These are phyloP conservation scores for Phasianus colchicus DNA, from an alignment of 2,113 vertebrate genomes.

Conservation along the genomic window DNA sequence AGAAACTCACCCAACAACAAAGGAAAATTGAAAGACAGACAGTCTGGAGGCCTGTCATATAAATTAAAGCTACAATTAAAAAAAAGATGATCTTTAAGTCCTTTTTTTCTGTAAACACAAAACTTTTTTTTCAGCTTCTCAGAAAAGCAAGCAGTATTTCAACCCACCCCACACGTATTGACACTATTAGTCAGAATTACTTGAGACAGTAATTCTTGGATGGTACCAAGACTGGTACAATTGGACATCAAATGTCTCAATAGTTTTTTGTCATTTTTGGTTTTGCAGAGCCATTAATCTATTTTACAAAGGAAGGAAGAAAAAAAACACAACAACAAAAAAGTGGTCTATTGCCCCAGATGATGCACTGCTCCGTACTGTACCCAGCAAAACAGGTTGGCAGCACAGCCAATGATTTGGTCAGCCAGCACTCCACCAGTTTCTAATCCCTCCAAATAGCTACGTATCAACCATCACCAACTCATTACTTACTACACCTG, in stretches of 20 bases:
- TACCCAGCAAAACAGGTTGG: not conserved
- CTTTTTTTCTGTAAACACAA: slow-evolving; percentile 40
- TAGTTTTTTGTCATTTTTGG: not conserved
- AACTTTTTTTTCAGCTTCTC: not conserved
- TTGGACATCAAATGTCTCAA: not conserved
- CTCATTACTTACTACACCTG: not conserved
- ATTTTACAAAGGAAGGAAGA: not conserved
- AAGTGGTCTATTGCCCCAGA: not conserved
- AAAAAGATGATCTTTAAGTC: not conserved
- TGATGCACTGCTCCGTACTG: not conserved
- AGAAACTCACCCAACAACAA: slow-evolving; percentile 36
- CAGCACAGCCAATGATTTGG: fast-evolving
- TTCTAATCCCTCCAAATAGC: not conserved
- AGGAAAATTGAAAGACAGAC: slow-evolving; percentile 13
- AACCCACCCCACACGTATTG: not conserved
- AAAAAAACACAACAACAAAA: not conserved
- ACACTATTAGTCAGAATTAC: not conserved
- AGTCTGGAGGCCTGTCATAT: not conserved
- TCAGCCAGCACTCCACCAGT: not conserved
- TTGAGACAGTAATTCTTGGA: not conserved
- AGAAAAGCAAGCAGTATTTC: not conserved
- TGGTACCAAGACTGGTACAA: too few species aligned
- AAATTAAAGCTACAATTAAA: slow-evolving; percentile 16
- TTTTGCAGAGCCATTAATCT: not conserved
- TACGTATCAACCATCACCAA: fast-evolving